These are phyloP conservation scores for Condylostylus longicornis DNA, from an alignment of 1,140 invertebrate genomes.

Conservation along the genomic window DNA sequence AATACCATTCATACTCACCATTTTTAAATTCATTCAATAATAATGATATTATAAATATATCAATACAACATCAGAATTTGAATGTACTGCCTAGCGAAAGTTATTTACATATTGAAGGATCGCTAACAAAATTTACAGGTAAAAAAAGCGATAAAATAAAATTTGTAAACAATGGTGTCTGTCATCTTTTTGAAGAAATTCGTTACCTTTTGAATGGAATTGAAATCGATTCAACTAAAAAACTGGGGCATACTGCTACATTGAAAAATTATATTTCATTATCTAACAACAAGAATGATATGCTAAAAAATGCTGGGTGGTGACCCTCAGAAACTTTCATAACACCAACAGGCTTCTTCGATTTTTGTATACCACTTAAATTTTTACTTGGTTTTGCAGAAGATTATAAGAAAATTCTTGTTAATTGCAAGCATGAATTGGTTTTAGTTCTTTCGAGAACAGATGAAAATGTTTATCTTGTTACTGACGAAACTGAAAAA, in stretches of 20 bases:
- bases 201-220: conserved; percentile 32
- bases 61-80: conserved; percentile 28
- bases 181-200: conserved; percentile 33
- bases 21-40: too few relatives aligned
- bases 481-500: too few relatives aligned
- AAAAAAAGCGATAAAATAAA: conserved; percentile 3
- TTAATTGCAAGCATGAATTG: conserved; percentile 33
- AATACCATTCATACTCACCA: too few relatives aligned
- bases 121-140: conserved; percentile 12
- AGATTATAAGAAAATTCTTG: conserved; percentile 33
- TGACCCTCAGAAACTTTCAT: conserved; percentile 5
- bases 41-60: too few relatives aligned
- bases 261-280: conserved; percentile 29
- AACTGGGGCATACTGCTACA: conserved; percentile 26
- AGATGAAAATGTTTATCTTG: conserved; percentile 13
- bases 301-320: conserved; percentile 20
- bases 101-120: conserved; percentile 23
- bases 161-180: conserved; percentile 27
- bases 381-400: conserved; percentile 32
- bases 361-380: conserved; percentile 27
- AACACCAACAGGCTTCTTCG: conserved; percentile 18
- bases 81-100: conserved; percentile 21
- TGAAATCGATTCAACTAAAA: conserved; percentile 31
- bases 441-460: conserved; percentile 26
- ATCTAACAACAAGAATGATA: conserved; percentile 10